Evolutionary conservation across 2,888 invertebrate genomes (phyloP).

Genomic region (Scaptomyza polygonia): DNA sequence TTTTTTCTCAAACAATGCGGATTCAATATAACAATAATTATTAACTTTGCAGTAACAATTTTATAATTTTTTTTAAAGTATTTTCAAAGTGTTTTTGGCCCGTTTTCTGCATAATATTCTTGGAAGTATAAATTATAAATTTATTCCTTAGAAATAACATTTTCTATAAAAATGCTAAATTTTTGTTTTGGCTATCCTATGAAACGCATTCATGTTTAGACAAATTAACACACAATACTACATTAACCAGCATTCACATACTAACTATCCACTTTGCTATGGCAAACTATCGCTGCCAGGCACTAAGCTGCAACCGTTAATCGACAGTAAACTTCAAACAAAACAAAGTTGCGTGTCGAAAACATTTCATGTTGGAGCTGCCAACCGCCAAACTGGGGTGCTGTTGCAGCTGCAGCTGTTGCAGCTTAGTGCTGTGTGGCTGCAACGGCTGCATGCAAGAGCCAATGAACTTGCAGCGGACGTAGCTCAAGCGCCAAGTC

Average conservation of each 20-base stretch:
- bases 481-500: slow-evolving; percentile 43
- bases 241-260: neutral
- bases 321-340: slow-evolving; percentile 25
- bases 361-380: slow-evolving; percentile 56
- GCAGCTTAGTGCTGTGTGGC: slow-evolving; percentile 2
- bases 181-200: too few species aligned
- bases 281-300: slow-evolving; percentile 19
- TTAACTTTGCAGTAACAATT: too few species aligned
- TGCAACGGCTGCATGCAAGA: slow-evolving; percentile 10
- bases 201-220: neutral
- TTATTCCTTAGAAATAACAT: too few species aligned
- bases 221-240: neutral
- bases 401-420: neutral
- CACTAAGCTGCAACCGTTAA: slow-evolving; percentile 1
- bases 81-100: too few species aligned
- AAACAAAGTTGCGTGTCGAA: slow-evolving; percentile 61
- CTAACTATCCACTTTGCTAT: slow-evolving; percentile 8
- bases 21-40: too few species aligned
- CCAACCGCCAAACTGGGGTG: slow-evolving; percentile 13
- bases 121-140: too few species aligned
- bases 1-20: too few species aligned
- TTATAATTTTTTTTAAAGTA: too few species aligned
- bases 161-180: too few species aligned
- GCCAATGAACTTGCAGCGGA: slow-evolving; percentile 54
- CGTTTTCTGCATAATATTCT: too few species aligned